These are phyloP conservation scores for Megastigmus dorsalis DNA, from an alignment of 2,888 invertebrate genomes.

Conservation along the genomic window DNA sequence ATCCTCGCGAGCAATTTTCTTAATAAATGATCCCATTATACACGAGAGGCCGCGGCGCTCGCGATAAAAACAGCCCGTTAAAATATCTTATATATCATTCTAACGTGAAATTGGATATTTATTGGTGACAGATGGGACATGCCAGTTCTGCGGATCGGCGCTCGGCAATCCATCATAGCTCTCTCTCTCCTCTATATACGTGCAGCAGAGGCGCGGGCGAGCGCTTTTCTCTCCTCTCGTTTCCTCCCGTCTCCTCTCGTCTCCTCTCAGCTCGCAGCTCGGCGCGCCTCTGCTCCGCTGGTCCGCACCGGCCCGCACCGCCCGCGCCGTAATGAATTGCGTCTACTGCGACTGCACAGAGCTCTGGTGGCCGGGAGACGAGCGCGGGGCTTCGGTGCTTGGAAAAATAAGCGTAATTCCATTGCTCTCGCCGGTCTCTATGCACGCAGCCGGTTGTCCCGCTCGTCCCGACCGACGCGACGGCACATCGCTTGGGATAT, in stretches of 20 bases:
- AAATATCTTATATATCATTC: constrained; percentile 73
- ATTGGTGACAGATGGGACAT: constrained; percentile 73
- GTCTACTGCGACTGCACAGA: constrained; percentile 61
- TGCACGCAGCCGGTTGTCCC: not conserved
- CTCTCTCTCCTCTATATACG: no score
- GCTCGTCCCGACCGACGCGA: constrained; percentile 2
- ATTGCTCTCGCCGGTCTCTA: not conserved
- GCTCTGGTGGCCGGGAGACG: no score
- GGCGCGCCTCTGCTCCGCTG: no score
- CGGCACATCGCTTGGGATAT: constrained; percentile 20
- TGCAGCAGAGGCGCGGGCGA: no score
- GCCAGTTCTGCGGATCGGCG: constrained; percentile 69
- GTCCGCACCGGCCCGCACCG: not conserved
- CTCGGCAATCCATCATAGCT: constrained; percentile 70
- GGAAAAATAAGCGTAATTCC: constrained; percentile 64
- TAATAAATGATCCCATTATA: constrained; percentile 74
- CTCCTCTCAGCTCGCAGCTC: constrained; percentile 20
- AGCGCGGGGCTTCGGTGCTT: constrained; percentile 51
- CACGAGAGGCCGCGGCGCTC: constrained; percentile 59
- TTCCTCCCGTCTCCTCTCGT: no score
- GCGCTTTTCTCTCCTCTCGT: no score
- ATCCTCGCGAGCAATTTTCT: constrained; percentile 70
- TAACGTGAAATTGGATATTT: constrained; percentile 74
- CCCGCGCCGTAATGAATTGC: constrained; percentile 66
- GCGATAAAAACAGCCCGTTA: constrained; percentile 68